Base-by-base conservation (phyloP, 2,888 invertebrate species). In the Acronicta aceris region DNA sequence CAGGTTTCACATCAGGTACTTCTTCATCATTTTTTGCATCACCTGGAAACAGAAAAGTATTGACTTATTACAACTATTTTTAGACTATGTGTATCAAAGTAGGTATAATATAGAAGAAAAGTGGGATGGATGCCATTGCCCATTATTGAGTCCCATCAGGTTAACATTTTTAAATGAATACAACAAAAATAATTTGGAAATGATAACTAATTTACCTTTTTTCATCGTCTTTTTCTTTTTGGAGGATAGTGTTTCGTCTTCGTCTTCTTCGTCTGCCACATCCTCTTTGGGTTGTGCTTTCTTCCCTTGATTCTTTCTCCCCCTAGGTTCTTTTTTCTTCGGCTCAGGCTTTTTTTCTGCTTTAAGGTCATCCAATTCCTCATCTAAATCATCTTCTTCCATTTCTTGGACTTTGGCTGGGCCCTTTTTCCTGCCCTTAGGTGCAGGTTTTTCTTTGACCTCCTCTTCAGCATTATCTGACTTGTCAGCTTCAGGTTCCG, bases 301-400 rank as follows among this genome's bases (percentile, higher is more conserved):
- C 71, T 89, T 93, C 0, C 81, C 86, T 53, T 78, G 82, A 69
- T 83, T 84, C 72, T 90, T 92, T 59, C 84, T 87, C 30, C 88
- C 86, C 74, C 89, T 89, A 6, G 81, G 59, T 74, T 88, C 89
- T 64, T 90, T 93, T 66, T 92, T 92, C 71, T 90, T 91, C n/a
- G 85, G 83, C 59, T 89, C 81, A 64, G 79, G 76, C 66, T 84
- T 83, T 9, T 87, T 86, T 50, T 88, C 85, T 55, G 81, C 80
- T 64, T 81, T 82, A 16, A 70, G 62, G 25, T 73, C 69, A 62
- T 76, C 70, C 7, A 77, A 71, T 65, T 83, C 82, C 9, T 86
- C 86, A 65, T 78, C 75, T 17, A 84, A 80, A 66, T 76, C 82
- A 45, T 85, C 86, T 60, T 81, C 72, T 53, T 84, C 21, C 21